Evolutionary conservation across 1,140 invertebrate genomes (phyloP).

Genomic region (Cyclina sinensis): DNA sequence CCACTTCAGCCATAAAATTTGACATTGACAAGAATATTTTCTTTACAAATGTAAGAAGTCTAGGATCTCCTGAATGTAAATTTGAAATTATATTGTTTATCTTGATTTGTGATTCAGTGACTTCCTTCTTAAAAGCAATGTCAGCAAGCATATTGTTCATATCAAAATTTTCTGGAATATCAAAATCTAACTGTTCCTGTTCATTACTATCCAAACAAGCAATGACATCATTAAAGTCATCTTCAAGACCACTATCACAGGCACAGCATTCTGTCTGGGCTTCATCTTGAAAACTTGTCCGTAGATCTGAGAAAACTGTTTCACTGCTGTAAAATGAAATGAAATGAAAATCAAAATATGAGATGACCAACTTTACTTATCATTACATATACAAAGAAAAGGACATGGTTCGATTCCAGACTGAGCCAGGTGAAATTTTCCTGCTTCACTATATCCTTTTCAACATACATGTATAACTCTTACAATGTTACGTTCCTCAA

Average conservation of each 20-base stretch:
- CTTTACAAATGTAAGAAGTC: neutral
- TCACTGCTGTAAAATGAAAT: no score
- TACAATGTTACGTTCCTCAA: no score
- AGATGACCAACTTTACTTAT: no score
- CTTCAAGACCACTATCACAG: neutral
- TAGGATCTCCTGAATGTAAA: neutral
- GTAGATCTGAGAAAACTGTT: no score
- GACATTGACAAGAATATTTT: neutral
- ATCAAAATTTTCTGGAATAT: neutral
- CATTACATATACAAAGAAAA: no score
- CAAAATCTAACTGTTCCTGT: neutral
- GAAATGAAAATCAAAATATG: no score
- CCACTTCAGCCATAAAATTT: neutral
- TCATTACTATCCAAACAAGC: neutral
- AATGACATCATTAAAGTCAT: neutral
- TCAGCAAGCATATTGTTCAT: neutral
- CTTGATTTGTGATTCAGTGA: neutral
- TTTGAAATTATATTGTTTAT: neutral
- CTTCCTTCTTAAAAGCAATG: neutral
- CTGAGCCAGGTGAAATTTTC: no score
- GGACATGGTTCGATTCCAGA: no score
- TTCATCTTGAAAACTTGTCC: no score
- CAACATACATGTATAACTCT: no score
- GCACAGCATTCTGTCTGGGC: no score
- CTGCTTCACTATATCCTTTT: no score